Evolutionary conservation across 2,888 invertebrate species (phyloP).

Genomic region (Tipula unca): DNA sequence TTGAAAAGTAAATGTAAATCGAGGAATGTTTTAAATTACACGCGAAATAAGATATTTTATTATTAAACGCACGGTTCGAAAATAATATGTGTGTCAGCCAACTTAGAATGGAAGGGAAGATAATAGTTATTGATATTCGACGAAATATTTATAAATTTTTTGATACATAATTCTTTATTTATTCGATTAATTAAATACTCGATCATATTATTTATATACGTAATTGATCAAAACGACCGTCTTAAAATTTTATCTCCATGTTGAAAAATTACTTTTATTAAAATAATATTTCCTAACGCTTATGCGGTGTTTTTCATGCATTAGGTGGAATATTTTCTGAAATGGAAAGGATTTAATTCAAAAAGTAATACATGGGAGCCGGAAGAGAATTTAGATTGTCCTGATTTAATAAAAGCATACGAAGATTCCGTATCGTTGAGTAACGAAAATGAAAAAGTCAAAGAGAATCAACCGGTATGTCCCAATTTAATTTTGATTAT

Average conservation of each 20-base stretch:
- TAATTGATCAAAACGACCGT: not conserved
- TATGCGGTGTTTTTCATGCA: not conserved
- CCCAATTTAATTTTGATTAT: not conserved
- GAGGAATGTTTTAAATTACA: not conserved
- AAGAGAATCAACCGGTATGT: conserved; percentile 14
- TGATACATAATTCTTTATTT: too few species aligned
- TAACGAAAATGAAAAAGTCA: conserved; percentile 14
- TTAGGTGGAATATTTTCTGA: conserved; percentile 51
- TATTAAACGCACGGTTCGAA: not conserved
- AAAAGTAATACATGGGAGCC: conserved; percentile 91
- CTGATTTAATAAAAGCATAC: conserved; percentile 67
- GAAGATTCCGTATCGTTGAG: conserved; percentile 45
- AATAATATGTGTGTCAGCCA: not conserved
- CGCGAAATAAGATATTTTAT: not conserved
- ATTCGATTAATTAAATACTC: not conserved
- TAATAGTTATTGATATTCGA: too few species aligned
- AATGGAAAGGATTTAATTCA: conserved; percentile 71
- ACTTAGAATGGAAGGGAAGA: too few species aligned
- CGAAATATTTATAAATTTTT: too few species aligned
- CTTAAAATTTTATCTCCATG: not conserved
- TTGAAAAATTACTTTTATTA: too few species aligned
- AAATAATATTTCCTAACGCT: not conserved
- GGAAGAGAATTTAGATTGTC: conserved; percentile 78
- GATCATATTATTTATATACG: not conserved
- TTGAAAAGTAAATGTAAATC: not conserved